These are phyloP conservation scores for Pangasius sanitwongsei DNA, from an alignment of 2,797 vertebrate species.

Conservation along the genomic window DNA sequence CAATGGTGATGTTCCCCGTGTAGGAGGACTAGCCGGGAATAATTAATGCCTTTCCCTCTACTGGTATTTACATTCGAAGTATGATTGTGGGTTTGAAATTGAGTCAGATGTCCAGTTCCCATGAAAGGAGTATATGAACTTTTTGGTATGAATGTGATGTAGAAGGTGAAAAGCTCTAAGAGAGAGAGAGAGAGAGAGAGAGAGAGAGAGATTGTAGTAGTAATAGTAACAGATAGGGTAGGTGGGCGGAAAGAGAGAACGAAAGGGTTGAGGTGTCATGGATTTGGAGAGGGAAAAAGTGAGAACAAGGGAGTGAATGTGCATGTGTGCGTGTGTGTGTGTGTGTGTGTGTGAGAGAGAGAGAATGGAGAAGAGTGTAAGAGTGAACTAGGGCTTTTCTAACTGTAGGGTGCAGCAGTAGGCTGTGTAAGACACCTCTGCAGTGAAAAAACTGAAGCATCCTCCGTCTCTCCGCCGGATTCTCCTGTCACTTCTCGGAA, in stretches of 20 bases:
- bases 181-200: slow-evolving; percentile 41
- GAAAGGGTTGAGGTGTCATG: slow-evolving; percentile 42
- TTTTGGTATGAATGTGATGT: neutral
- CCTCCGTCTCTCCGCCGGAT: neutral
- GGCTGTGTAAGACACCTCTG: slow-evolving; percentile 81
- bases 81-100: slow-evolving; percentile 77
- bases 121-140: slow-evolving; percentile 72
- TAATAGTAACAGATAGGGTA: slow-evolving; percentile 57
- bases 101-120: slow-evolving; percentile 74
- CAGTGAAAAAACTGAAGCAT: neutral
- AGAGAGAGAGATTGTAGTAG: slow-evolving; percentile 50
- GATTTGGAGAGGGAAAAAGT: slow-evolving; percentile 47
- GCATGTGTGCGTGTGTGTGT: slow-evolving; percentile 43
- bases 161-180: slow-evolving; percentile 63
- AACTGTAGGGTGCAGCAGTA: slow-evolving; percentile 99
- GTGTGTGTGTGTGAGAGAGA: slow-evolving; percentile 3
- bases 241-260: slow-evolving; percentile 42
- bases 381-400: slow-evolving; percentile 74
- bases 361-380: slow-evolving; percentile 20
- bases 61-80: slow-evolving; percentile 73
- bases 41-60: slow-evolving; percentile 67
- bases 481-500: neutral
- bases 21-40: slow-evolving; percentile 70
- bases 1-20: slow-evolving; percentile 69
- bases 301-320: slow-evolving; percentile 53